A percentile compares a stretch with the other conserved stretches of the same genome.
These are phyloP conservation scores for Drosophila pseudoananassae DNA, from an alignment of 1,140 invertebrate genomes.

Conservation along the genomic window DNA sequence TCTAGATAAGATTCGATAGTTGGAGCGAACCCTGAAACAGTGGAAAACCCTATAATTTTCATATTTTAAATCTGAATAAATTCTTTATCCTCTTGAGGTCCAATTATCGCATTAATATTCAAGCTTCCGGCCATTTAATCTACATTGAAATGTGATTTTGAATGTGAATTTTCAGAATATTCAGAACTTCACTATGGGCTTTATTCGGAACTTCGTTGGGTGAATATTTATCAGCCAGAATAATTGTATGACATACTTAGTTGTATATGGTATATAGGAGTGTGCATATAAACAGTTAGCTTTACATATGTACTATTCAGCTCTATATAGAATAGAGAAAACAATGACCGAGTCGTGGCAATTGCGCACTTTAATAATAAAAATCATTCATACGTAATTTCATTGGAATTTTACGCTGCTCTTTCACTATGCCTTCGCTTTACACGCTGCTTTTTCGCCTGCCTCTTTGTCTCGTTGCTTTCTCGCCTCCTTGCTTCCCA, in stretches of 20 bases:
- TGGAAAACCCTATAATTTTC: not conserved
- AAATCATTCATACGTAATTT: slow-evolving; percentile 69
- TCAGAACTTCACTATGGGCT: not conserved
- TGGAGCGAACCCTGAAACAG: too few species aligned
- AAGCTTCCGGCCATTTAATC: slow-evolving; percentile 1
- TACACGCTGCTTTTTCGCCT: slow-evolving; percentile 3
- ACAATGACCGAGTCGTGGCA: slow-evolving; percentile 29
- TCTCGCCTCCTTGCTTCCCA: slow-evolving; percentile 23
- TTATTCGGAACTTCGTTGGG: not conserved
- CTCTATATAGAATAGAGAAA: slow-evolving; percentile 16
- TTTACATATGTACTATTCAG: slow-evolving; percentile 9
- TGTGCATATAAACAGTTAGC: slow-evolving; percentile 3
- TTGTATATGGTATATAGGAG: slow-evolving; percentile 24
- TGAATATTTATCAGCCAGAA: slow-evolving; percentile 55
- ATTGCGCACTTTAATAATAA: slow-evolving; percentile 64
- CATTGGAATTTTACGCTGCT: slow-evolving; percentile 61
- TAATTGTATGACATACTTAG: slow-evolving; percentile 41
- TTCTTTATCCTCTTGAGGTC: not conserved
- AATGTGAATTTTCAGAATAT: not conserved
- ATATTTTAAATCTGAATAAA: slow-evolving; percentile 54
- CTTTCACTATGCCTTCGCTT: slow-evolving; percentile 29
- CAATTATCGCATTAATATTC: not conserved
- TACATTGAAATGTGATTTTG: slow-evolving; percentile 25
- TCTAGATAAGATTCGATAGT: too few species aligned
- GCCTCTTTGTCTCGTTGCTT: slow-evolving; percentile 3